Evolutionary conservation across 2,888 invertebrate genomes (phyloP).

Genomic region (Nephrotoma appendiculata): DNA sequence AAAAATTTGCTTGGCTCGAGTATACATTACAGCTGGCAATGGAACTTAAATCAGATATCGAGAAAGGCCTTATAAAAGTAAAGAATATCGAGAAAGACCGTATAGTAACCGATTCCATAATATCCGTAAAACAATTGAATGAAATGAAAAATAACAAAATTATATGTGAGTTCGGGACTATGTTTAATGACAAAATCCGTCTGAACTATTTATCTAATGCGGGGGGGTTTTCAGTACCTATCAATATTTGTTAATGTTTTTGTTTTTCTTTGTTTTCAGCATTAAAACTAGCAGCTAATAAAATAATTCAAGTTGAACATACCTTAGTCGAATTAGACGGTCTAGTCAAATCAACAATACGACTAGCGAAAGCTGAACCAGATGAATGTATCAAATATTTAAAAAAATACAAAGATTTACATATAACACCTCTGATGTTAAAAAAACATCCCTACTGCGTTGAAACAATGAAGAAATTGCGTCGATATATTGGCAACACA

Average conservation of each 20-base stretch:
- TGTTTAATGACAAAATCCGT: not conserved
- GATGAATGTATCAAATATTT: conserved; percentile 54
- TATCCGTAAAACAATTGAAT: conserved; percentile 44
- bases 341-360: conserved; percentile 49
- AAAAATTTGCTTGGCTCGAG: conserved; percentile 48
- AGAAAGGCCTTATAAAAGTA: conserved; percentile 36
- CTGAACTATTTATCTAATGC: not conserved
- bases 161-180: not conserved
- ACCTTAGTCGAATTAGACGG: conserved; percentile 48
- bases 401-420: conserved; percentile 38
- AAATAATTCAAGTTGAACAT: conserved; percentile 34
- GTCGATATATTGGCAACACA: conserved; percentile 66
- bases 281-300: not conserved
- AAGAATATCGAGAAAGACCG: conserved; percentile 25
- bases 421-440: conserved; percentile 53
- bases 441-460: conserved; percentile 67
- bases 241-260: not conserved
- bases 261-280: not conserved
- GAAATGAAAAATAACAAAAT: conserved; percentile 34
- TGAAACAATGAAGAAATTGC: conserved; percentile 59
- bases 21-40: conserved; percentile 45
- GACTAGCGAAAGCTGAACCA: conserved; percentile 54
- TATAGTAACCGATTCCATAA: conserved; percentile 44
- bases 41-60: conserved; percentile 43
- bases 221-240: not conserved